Conservation (phyloP, 2,797 vertebrate genomes). For the Muscicapa comitata region DNA sequence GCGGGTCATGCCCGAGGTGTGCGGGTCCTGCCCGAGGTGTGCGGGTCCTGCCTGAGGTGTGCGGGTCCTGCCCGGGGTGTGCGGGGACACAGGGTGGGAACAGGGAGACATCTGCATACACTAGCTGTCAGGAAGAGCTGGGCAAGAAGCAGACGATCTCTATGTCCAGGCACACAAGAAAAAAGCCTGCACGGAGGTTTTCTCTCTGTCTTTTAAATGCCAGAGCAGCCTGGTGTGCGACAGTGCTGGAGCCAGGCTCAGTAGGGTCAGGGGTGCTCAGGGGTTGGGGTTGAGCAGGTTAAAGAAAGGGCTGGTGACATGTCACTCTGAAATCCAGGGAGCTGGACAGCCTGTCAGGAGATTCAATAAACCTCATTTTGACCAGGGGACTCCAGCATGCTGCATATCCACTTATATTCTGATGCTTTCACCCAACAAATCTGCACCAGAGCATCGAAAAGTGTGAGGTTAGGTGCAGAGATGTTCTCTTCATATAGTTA, state of each 20-base stretch:
- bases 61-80: neutral
- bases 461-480: neutral
- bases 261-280: neutral
- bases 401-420: neutral
- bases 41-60: neutral
- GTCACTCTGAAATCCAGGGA: neutral
- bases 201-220: neutral
- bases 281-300: neutral
- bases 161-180: neutral
- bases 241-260: neutral
- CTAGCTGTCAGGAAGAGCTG: neutral
- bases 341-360: neutral
- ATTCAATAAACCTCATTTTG: neutral
- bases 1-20: too few species aligned
- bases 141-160: neutral
- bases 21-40: neutral
- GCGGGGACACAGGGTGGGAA: fast-evolving
- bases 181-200: neutral
- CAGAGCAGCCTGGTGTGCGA: neutral
- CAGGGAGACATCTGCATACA: neutral
- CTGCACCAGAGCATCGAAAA: neutral
- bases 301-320: neutral
- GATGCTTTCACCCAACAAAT: neutral
- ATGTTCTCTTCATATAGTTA: neutral
- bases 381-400: neutral